Conservation (phyloP, 2,888 invertebrate species). For the Therioaphis trifolii region DNA sequence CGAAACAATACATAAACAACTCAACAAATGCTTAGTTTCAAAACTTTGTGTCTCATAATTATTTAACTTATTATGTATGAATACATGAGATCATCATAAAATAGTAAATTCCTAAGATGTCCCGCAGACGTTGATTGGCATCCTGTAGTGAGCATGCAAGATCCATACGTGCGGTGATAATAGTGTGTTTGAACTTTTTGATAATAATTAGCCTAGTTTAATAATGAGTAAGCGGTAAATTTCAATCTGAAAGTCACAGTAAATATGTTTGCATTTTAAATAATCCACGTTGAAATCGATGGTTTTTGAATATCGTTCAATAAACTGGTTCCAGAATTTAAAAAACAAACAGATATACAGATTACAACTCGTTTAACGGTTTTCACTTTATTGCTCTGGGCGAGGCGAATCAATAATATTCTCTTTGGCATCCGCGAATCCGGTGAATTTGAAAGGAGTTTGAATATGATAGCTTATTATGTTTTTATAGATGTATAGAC, state of each 20-base stretch:
- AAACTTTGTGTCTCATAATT: too few species aligned
- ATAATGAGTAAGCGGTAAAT: not conserved
- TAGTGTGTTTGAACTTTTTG: not conserved
- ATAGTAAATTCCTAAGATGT: not conserved
- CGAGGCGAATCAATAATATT: constrained; percentile 9
- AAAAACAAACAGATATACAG: not conserved
- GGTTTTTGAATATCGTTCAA: not conserved
- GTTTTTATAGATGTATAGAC: not conserved
- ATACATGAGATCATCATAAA: not conserved
- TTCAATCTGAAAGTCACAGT: constrained; percentile 12
- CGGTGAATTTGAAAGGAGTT: constrained; percentile 24
- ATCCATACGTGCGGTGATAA: not conserved
- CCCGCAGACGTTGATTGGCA: not conserved
- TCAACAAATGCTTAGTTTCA: too few species aligned
- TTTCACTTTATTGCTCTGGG: constrained; percentile 39
- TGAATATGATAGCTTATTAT: not conserved
- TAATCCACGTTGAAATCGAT: not conserved
- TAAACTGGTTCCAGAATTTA: constrained; percentile 24
- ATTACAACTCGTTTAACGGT: not conserved
- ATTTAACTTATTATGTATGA: too few species aligned
- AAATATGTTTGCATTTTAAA: not conserved
- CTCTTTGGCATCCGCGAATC: not conserved
- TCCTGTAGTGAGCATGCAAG: not conserved
- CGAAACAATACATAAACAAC: not conserved
- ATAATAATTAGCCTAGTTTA: not conserved